These are phyloP conservation scores for Acarapis woodi DNA, from an alignment of 1,140 invertebrate genomes.

Conservation along the genomic window DNA sequence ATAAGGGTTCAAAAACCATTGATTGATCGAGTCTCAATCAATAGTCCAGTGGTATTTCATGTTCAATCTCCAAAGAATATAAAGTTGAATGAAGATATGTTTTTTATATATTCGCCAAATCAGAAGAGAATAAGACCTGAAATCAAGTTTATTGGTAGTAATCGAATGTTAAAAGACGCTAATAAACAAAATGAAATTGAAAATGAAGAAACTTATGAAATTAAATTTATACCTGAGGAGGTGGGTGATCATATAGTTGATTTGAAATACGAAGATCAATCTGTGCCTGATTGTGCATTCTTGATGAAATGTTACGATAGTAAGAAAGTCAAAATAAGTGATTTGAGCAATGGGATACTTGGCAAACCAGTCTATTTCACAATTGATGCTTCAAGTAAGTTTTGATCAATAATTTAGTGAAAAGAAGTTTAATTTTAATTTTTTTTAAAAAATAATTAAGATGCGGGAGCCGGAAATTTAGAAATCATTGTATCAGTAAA, in stretches of 20 bases:
- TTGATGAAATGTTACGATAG: conserved; percentile 76
- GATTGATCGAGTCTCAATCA: too few relatives aligned
- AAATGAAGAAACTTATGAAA: conserved; percentile 20
- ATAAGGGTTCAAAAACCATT: conserved; percentile 5
- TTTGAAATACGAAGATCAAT: conserved; percentile 42
- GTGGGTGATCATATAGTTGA: conserved; percentile 82
- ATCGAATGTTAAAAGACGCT: conserved; percentile 9
- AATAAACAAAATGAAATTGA: conserved; percentile 8
- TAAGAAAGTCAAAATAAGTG: conserved; percentile 57
- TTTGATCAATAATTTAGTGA: not conserved
- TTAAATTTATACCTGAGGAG: conserved; percentile 55
- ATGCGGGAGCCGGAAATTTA: conserved; percentile 60
- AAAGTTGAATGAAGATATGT: too few relatives aligned
- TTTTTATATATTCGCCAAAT: too few relatives aligned
- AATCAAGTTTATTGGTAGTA: too few relatives aligned
- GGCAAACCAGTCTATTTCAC: conserved; percentile 74
- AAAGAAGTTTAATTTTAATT: not conserved
- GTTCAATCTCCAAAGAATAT: too few relatives aligned
- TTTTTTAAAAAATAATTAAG: conserved; percentile 18
- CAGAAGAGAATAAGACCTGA: too few relatives aligned
- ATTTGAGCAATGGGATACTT: conserved; percentile 57
- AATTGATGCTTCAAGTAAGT: conserved; percentile 29
- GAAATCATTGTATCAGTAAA: conserved; percentile 96
- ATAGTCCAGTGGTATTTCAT: too few relatives aligned
- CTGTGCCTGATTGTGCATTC: conserved; percentile 77